phyloP scores from a whole-genome alignment of 2,797 vertebrate genomes.

The Diglossa cyanea region DNA sequence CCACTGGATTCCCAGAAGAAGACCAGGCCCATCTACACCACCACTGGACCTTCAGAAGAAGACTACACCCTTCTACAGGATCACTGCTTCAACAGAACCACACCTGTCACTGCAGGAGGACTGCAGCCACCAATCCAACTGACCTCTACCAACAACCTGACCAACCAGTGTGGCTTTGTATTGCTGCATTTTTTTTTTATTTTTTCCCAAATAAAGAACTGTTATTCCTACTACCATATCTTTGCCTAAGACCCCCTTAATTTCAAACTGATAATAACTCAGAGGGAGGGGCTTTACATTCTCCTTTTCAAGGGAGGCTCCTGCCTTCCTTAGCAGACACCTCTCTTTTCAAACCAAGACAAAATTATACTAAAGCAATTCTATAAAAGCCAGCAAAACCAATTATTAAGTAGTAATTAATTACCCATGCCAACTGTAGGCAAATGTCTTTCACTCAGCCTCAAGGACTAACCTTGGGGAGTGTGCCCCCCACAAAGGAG shows the following conservation, averaged over 20 bases:
- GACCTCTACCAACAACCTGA: background rate
- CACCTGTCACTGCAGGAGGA: background rate
- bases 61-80: background rate
- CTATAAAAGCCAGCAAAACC: background rate
- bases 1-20: background rate
- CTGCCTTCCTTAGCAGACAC: background rate
- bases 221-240: background rate
- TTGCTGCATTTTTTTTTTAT: background rate
- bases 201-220: background rate
- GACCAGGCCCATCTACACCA: background rate
- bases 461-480: background rate
- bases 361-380: background rate
- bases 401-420: background rate
- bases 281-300: background rate
- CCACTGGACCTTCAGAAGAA: background rate
- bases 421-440: accelerated
- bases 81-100: background rate
- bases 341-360: background rate
- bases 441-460: background rate
- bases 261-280: background rate
- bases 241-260: background rate
- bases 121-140: background rate
- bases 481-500: background rate
- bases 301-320: background rate
- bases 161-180: background rate